Evolutionary conservation across 2,113 vertebrate genomes (phyloP).

Genomic region (Crocuta crocuta): DNA sequence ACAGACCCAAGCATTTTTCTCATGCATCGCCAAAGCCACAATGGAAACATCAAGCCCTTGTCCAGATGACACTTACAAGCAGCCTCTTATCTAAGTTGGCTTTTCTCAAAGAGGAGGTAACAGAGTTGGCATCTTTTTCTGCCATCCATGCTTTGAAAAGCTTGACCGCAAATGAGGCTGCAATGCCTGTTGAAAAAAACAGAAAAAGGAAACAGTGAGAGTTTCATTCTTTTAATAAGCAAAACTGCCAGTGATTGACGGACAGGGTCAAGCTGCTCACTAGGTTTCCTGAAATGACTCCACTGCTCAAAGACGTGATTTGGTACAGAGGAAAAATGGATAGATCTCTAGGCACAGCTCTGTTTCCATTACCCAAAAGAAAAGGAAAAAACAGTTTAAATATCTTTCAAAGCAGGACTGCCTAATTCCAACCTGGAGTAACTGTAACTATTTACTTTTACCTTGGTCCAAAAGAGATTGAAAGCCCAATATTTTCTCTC

Average conservation of each 20-base stretch:
- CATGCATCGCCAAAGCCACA: accelerated
- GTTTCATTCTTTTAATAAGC: not conserved
- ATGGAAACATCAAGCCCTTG: accelerated
- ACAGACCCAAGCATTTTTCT: not conserved
- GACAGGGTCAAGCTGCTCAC: not conserved
- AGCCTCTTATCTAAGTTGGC: constrained; percentile 95
- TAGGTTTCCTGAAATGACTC: not conserved
- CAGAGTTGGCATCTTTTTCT: constrained; percentile 95
- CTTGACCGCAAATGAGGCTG: constrained; percentile 94
- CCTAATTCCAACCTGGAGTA: not conserved
- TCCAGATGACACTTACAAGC: constrained; percentile 87
- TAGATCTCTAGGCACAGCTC: not conserved
- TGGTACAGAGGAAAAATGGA: not conserved
- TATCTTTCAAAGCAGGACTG: not conserved
- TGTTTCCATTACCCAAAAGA: not conserved
- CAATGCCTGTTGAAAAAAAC: constrained; percentile 89
- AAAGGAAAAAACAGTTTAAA: not conserved
- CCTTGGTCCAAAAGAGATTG: not conserved
- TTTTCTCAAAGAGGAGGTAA: constrained; percentile 95
- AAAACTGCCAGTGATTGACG: not conserved
- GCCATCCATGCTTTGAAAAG: constrained; percentile 97
- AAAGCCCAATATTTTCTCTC: not conserved
- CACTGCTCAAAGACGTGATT: not conserved
- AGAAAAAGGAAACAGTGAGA: constrained; percentile 53
- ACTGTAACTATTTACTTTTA: constrained; percentile 16